These are phyloP conservation scores for Bos javanicus DNA, from an alignment of 2,113 vertebrate species.

Conservation along the genomic window DNA sequence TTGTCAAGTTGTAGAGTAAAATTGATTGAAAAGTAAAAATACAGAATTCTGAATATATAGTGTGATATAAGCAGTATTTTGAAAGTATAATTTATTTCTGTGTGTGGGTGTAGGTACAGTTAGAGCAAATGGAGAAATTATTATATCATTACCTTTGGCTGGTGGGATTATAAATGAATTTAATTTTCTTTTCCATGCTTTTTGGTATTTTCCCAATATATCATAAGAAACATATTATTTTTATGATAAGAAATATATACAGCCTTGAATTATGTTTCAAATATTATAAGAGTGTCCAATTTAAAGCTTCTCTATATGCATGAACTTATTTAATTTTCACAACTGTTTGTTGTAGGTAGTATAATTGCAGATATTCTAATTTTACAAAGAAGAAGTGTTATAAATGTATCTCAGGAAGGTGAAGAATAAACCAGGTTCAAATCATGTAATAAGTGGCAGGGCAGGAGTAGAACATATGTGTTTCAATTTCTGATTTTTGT, in stretches of 20 bases:
- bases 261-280: background rate
- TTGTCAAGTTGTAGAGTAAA: background rate
- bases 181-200: background rate
- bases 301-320: background rate
- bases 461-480: background rate
- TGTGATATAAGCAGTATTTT: background rate
- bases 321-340: background rate
- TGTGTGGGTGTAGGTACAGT: background rate
- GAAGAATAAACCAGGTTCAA: background rate
- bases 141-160: background rate
- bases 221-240: background rate
- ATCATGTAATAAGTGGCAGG: background rate
- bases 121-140: background rate
- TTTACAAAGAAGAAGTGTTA: background rate
- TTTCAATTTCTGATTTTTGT: background rate
- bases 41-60: background rate
- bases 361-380: background rate
- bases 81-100: background rate
- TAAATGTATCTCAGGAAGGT: background rate
- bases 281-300: background rate
- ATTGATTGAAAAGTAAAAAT: background rate
- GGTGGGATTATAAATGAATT: background rate
- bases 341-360: background rate
- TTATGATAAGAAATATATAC: background rate
- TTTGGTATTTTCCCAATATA: background rate